These are phyloP conservation scores for Caenorhabditis zanzibari DNA, from an alignment of 2,888 invertebrate species.

Conservation along the genomic window DNA sequence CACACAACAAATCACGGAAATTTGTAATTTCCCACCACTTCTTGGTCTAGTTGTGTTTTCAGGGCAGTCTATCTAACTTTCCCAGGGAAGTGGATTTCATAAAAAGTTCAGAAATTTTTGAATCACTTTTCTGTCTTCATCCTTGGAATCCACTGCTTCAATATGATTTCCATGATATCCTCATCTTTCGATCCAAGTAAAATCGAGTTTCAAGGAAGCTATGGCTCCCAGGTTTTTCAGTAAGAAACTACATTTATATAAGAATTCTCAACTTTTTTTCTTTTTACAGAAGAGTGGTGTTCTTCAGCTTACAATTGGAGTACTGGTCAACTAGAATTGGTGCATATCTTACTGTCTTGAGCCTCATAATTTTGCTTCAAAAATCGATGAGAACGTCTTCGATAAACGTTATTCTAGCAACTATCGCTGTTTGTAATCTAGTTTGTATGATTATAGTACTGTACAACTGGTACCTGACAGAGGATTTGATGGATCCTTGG, in stretches of 20 bases:
- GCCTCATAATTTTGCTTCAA: background rate
- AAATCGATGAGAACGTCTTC: constrained; percentile 27
- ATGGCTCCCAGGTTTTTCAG: background rate
- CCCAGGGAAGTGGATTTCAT: no score
- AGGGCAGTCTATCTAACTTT: no score
- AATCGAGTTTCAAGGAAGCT: background rate
- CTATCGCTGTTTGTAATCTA: constrained; percentile 3
- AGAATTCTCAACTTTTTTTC: background rate
- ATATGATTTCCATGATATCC: background rate
- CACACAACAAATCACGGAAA: no score
- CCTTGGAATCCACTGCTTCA: background rate
- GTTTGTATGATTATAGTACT: background rate
- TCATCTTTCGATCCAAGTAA: background rate
- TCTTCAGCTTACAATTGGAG: background rate
- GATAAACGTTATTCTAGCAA: constrained; percentile 9
- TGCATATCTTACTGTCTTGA: background rate
- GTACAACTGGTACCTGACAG: background rate
- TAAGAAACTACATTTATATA: background rate
- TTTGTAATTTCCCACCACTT: no score
- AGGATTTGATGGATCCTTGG: background rate
- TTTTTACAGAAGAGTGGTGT: background rate
- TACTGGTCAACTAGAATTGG: background rate
- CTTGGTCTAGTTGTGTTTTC: no score
- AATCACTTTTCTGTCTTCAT: no score
- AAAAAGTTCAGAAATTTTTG: no score